phyloP scores from a whole-genome alignment of 2,113 vertebrate genomes.

The Mionectes macconnelli region DNA sequence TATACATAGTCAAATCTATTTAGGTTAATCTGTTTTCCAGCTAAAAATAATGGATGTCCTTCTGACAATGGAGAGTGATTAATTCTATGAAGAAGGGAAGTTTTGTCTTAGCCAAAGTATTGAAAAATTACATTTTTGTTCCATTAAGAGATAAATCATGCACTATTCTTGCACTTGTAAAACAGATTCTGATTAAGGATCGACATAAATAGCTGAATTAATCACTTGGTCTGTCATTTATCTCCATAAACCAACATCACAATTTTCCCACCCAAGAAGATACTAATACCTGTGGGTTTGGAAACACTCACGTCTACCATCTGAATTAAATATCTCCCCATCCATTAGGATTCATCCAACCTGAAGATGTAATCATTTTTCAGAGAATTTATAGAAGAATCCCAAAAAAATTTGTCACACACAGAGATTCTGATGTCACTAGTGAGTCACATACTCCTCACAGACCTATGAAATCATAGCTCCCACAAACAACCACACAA shows the following conservation, averaged over 20 bases:
- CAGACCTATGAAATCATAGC: rapidly evolving
- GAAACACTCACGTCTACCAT: neutral
- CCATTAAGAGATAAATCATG: neutral
- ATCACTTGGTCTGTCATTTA: neutral
- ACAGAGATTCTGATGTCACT: neutral
- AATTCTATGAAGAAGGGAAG: neutral
- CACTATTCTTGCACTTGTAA: neutral
- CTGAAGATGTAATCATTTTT: neutral
- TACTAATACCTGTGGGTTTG: neutral
- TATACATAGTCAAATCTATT: neutral
- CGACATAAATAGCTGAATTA: neutral
- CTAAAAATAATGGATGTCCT: neutral
- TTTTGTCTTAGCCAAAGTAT: neutral
- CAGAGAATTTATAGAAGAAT: neutral
- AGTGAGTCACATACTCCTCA: neutral
- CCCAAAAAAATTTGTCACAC: neutral
- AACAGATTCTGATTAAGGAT: neutral
- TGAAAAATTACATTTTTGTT: neutral
- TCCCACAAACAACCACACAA: neutral
- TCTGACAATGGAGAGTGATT: neutral
- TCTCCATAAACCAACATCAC: neutral
- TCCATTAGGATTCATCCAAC: neutral
- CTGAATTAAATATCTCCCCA: neutral
- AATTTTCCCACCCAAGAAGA: neutral
- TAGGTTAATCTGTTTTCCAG: neutral